Percentiles rank a stretch among this genome's conserved stretches.
Conservation (phyloP, 2,113 vertebrate species). For the Microcebus griseorufus region DNA sequence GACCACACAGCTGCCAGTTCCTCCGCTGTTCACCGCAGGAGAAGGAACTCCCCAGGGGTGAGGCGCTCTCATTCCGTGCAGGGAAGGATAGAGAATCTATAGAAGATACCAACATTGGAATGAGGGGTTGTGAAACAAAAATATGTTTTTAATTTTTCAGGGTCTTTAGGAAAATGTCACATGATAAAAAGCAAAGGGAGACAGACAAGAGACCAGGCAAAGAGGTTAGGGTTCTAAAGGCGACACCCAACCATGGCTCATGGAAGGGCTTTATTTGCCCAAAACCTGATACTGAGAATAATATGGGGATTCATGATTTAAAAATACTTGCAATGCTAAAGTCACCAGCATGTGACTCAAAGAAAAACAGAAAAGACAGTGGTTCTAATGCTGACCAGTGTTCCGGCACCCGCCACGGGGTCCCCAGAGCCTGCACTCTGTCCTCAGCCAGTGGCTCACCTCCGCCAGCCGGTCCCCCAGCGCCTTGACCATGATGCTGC, state of each 20-base stretch:
- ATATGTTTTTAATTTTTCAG: neutral
- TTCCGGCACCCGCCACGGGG: no score
- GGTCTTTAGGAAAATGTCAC: neutral
- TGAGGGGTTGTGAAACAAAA: neutral
- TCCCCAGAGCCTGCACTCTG: fast-evolving
- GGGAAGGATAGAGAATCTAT: neutral
- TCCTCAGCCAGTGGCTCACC: slow-evolving; percentile 81
- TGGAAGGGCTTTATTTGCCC: neutral
- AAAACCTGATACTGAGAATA: neutral
- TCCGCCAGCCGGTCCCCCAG: slow-evolving; percentile 96
- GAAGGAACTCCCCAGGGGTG: neutral
- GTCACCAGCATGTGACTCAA: neutral
- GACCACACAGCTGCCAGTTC: neutral
- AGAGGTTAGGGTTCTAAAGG: neutral
- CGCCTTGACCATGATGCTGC: slow-evolving; percentile 97
- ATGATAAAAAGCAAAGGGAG: neutral
- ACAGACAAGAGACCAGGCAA: neutral
- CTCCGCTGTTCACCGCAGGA: neutral
- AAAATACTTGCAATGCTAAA: neutral
- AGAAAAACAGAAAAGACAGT: no score
- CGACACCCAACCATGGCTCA: fast-evolving
- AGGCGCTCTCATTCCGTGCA: no score
- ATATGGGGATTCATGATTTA: neutral
- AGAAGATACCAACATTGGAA: neutral
- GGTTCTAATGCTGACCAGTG: neutral